These are phyloP conservation scores for Scylla paramamosain DNA, from an alignment of 1,140 invertebrate species.

Conservation along the genomic window DNA sequence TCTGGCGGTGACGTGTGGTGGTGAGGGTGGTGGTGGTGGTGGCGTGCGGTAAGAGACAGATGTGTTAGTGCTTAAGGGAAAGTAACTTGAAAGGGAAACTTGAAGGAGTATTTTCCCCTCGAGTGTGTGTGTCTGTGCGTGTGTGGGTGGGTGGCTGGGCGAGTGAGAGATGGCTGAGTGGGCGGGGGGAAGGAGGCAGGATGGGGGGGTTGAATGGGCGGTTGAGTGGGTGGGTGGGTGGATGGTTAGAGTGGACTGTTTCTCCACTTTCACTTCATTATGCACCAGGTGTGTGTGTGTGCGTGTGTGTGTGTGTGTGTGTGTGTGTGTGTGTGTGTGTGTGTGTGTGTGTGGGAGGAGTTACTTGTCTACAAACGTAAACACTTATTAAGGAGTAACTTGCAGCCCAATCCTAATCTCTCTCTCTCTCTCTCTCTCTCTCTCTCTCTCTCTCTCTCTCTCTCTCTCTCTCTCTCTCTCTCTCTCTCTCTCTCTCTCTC, in stretches of 20 bases:
- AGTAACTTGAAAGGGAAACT: background rate
- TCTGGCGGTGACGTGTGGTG: background rate
- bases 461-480: constrained; percentile 50
- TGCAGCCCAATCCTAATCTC: background rate
- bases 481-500: constrained; percentile 30
- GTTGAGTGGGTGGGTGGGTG: background rate
- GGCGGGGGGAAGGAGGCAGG: background rate
- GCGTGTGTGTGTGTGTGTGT: background rate
- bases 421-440: constrained; percentile 29
- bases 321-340: background rate
- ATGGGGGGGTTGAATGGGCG: background rate
- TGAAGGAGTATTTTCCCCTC: background rate
- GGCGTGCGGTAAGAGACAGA: background rate
- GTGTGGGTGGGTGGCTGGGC: background rate
- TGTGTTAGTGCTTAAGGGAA: background rate
- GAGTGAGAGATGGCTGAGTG: background rate
- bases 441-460: constrained; percentile 36
- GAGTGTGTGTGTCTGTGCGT: background rate
- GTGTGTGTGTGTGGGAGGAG: background rate
- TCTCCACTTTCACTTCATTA: background rate
- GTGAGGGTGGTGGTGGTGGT: background rate
- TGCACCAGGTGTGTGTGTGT: background rate
- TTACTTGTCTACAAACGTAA: background rate
- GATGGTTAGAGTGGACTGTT: background rate
- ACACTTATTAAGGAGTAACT: background rate